Percentiles rank a stretch among this genome's conserved stretches.
These are phyloP conservation scores for Carduelis carduelis DNA, from an alignment of 2,797 vertebrate genomes.

Conservation along the genomic window DNA sequence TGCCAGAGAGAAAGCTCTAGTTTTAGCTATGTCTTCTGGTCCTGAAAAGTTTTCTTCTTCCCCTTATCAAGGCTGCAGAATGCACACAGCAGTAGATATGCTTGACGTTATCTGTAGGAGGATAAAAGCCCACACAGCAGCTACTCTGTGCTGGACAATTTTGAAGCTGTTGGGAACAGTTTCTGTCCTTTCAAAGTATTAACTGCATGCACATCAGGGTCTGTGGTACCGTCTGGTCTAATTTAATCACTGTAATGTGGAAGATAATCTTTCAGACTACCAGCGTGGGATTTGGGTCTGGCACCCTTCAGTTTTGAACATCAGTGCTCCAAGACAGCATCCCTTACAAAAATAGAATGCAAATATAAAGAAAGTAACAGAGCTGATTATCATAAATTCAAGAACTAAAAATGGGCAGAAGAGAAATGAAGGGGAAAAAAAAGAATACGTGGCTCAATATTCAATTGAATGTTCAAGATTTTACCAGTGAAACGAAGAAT, in stretches of 20 bases:
- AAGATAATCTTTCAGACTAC: conserved; percentile 55
- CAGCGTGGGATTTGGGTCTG: conserved; percentile 8
- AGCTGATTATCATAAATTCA: neutral
- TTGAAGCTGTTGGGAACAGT: conserved; percentile 34
- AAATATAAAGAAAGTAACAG: neutral
- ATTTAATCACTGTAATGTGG: conserved; percentile 53
- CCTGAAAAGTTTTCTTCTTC: conserved; percentile 49
- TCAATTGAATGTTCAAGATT: neutral
- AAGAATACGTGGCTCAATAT: neutral
- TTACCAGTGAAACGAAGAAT: neutral
- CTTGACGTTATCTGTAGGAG: conserved; percentile 31
- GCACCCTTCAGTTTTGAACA: conserved; percentile 19
- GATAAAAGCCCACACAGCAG: conserved; percentile 48
- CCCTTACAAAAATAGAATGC: neutral
- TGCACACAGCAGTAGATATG: conserved; percentile 36
- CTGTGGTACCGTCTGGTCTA: conserved; percentile 31
- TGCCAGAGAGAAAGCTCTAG: conserved; percentile 20
- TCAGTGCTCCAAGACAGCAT: neutral
- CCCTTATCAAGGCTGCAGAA: conserved; percentile 44
- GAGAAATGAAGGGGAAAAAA: neutral
- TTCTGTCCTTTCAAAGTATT: conserved; percentile 60
- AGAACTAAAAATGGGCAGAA: neutral
- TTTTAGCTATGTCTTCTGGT: conserved; percentile 26
- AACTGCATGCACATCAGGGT: conserved; percentile 16
- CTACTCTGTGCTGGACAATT: conserved; percentile 37